These are phyloP conservation scores for Lonchura striata DNA, from an alignment of 2,113 vertebrate species.

Conservation along the genomic window DNA sequence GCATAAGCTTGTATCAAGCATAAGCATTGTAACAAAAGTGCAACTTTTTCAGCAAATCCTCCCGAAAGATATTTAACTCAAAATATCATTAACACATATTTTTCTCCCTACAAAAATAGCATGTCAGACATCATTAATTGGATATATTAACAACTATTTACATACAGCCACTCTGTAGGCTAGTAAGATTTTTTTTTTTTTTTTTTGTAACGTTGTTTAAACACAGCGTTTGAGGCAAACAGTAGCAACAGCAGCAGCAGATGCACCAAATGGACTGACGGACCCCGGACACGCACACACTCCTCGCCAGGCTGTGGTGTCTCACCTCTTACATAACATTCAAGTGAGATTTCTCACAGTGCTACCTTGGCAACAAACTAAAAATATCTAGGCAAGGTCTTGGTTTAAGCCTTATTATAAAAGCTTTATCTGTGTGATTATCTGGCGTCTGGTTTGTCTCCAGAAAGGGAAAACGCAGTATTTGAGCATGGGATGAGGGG, in stretches of 20 bases:
- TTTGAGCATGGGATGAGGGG: constrained; percentile 33
- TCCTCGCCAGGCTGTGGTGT: constrained; percentile 74
- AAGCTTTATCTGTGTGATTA: constrained; percentile 77
- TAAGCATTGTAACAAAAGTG: constrained; percentile 95
- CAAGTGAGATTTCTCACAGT: constrained; percentile 81
- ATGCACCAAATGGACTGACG: constrained; percentile 81
- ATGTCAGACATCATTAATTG: constrained; percentile 85
- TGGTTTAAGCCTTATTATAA: constrained; percentile 77
- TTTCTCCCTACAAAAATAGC: constrained; percentile 92
- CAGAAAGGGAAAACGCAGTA: constrained; percentile 68
- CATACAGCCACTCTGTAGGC: constrained; percentile 83
- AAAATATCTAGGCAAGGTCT: constrained; percentile 83
- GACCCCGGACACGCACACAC: constrained; percentile 45
- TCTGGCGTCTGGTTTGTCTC: constrained; percentile 74
- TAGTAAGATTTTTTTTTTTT: constrained; percentile 57
- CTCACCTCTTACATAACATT: constrained; percentile 84
- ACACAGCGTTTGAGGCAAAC: constrained; percentile 88
- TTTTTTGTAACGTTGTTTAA: constrained; percentile 80
- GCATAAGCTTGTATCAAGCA: constrained; percentile 86
- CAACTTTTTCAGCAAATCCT: constrained; percentile 87
- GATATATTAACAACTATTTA: constrained; percentile 95
- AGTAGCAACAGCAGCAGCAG: constrained; percentile 82
- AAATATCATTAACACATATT: constrained; percentile 82
- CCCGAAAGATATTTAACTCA: constrained; percentile 81
- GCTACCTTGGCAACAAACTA: constrained; percentile 86